Conservation (phyloP, 2,797 vertebrate genomes). For the Sparidentex hasta region DNA sequence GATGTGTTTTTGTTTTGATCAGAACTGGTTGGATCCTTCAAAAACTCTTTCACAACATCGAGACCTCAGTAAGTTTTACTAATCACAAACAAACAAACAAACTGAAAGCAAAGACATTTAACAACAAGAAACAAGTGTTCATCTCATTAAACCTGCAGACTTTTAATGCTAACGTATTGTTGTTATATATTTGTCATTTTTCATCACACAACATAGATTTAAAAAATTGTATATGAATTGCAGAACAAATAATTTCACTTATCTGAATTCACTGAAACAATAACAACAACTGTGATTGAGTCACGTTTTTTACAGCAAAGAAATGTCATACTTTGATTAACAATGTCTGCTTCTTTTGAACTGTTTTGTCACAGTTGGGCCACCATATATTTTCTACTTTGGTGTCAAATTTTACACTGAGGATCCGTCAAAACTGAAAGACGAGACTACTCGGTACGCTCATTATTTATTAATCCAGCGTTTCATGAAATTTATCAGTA, state of each 20-base stretch:
- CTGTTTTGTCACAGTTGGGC: conserved; percentile 43
- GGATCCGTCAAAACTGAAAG: conserved; percentile 27
- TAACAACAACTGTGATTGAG: too few relatives aligned
- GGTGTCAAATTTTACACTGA: conserved; percentile 52
- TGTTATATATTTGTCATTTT: not conserved
- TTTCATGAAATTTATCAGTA: too few relatives aligned
- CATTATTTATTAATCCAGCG: not conserved
- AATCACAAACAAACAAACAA: not conserved
- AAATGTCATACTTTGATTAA: not conserved
- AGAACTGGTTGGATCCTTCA: conserved; percentile 44
- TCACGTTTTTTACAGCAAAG: too few relatives aligned
- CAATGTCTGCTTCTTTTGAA: not conserved
- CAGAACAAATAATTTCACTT: not conserved
- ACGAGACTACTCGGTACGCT: conserved; percentile 29
- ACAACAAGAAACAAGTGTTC: not conserved
- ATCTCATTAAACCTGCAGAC: too few relatives aligned
- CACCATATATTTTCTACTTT: conserved; percentile 60
- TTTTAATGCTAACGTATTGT: not conserved
- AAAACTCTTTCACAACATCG: conserved; percentile 49
- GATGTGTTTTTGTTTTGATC: not conserved
- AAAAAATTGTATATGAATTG: too few relatives aligned
- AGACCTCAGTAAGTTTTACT: conserved; percentile 21
- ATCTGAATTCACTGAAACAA: too few relatives aligned
- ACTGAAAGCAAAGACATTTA: not conserved
- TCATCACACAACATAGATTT: too few relatives aligned